A percentile compares a stretch with the other conserved stretches of the same genome.
Evolutionary conservation across 2,797 vertebrate genomes (phyloP).

Genomic region (Dendrocincla tyrannina): DNA sequence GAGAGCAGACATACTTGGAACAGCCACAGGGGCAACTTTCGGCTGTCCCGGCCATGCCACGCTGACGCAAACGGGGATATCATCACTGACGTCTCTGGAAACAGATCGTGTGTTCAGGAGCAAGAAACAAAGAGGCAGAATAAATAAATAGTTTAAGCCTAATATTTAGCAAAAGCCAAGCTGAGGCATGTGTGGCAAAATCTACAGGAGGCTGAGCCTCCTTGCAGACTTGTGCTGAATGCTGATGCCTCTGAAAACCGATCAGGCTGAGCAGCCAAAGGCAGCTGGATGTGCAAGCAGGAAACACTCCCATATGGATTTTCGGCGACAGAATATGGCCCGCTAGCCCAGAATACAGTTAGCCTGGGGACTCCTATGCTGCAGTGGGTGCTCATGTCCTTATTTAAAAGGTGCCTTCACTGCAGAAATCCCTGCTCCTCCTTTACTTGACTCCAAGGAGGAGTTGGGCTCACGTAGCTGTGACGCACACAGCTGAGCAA

Average conservation of each 20-base stretch:
- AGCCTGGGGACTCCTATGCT: neutral
- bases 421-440: neutral
- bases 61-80: neutral
- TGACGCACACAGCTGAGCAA: neutral
- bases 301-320: neutral
- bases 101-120: neutral
- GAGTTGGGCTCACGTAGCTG: neutral
- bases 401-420: neutral
- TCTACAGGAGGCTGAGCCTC: neutral
- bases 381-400: neutral
- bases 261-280: neutral
- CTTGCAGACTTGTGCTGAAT: neutral
- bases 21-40: neutral
- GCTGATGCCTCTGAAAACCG: neutral
- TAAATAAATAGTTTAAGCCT: neutral
- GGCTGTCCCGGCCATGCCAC: neutral
- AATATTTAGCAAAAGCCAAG: neutral
- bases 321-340: neutral
- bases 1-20: accelerated
- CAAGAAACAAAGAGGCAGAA: neutral
- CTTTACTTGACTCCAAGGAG: neutral
- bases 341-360: neutral
- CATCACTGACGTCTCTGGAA: neutral
- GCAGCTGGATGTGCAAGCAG: neutral
- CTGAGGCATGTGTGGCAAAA: neutral